Base-by-base conservation (phyloP, 2,797 vertebrate genomes). In the Melopsittacus undulatus region DNA sequence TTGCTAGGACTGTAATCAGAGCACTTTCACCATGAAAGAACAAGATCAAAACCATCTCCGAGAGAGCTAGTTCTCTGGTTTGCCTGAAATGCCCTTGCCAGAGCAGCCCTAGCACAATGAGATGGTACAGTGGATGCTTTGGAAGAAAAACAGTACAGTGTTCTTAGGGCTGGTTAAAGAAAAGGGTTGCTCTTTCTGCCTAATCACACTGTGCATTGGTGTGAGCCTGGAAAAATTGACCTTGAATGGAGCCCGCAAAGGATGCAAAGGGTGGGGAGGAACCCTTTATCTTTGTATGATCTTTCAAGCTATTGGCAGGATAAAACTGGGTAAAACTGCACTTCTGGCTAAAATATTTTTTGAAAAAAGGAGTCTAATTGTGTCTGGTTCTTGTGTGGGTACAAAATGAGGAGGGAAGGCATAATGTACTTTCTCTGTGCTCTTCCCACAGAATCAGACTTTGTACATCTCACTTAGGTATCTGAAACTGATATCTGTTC, bases 391-490 rank as follows among this genome's bases (percentile, higher is more conserved):
- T 78, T 88, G n/a, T 91, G 83, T 88, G 67, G 66, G 54, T 90
- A 90, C 30, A 90, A 80, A 95, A 82, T 29, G 49, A 82, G n/a
- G 27, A 83, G 40, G 46, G 59, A 82, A 88, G 54, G 15, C 20
- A 69, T 59, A 69, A 92, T 36, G 22, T 34, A 18, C 69, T 94
- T 88, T 78, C 34, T 90, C 45, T 69, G 24, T 81, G 49, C 34
- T 88, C 49, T 87, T 95, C 69, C 77, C 51, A 86, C 74, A 89
- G 80, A 83, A 88, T 78, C 54, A 95, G 70, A 67, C 59, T 81
- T 78, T 38, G 1, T 5, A 13, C 42, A 57, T 36, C n/a, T 87
- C 56, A 61, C 26, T 76, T 79, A 68, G 23, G 22, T 79, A 79
- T 69, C 73, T 78, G 66, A 69, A 83, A 90, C 7, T 12, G 36